phyloP scores from a whole-genome alignment of 2,797 vertebrate genomes.

The Pseudochromis fuscus region DNA sequence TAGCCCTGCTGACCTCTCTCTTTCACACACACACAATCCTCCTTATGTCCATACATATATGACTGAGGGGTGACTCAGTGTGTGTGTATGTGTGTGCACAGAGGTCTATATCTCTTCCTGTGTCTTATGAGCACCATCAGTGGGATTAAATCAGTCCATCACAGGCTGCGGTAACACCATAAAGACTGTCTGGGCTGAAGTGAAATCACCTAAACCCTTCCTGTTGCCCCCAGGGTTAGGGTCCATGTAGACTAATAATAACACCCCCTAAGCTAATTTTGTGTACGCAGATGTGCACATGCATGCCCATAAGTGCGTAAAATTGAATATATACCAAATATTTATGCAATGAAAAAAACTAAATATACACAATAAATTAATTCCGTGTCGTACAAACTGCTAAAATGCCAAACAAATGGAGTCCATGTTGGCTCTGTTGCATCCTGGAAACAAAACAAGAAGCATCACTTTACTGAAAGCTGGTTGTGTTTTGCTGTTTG shows the following conservation, averaged over 20 bases:
- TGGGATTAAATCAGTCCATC: constrained; percentile 86
- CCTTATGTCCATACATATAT: constrained; percentile 51
- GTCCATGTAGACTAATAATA: constrained; percentile 62
- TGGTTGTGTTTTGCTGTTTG: constrained; percentile 43
- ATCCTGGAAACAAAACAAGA: constrained; percentile 25
- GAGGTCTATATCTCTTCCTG: constrained; percentile 52
- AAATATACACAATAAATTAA: constrained; percentile 10
- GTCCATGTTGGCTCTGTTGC: neutral
- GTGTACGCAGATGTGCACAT: constrained; percentile 54
- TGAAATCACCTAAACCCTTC: constrained; percentile 68
- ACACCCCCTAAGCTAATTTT: constrained; percentile 60
- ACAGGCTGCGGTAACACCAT: constrained; percentile 68
- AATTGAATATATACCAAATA: neutral
- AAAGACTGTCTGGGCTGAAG: constrained; percentile 63
- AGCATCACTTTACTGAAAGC: constrained; percentile 36
- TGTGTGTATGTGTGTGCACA: constrained; percentile 19
- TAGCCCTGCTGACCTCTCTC: constrained; percentile 76
- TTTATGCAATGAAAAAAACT: no score
- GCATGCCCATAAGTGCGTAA: constrained; percentile 18
- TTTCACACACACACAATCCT: constrained; percentile 38
- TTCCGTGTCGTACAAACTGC: constrained; percentile 28
- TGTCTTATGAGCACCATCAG: constrained; percentile 76
- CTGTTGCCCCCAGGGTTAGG: constrained; percentile 61
- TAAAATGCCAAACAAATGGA: constrained; percentile 37
- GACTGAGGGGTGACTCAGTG: constrained; percentile 52